These are phyloP conservation scores for Heteromurus nitidus DNA, from an alignment of 2,888 invertebrate genomes.

Conservation along the genomic window DNA sequence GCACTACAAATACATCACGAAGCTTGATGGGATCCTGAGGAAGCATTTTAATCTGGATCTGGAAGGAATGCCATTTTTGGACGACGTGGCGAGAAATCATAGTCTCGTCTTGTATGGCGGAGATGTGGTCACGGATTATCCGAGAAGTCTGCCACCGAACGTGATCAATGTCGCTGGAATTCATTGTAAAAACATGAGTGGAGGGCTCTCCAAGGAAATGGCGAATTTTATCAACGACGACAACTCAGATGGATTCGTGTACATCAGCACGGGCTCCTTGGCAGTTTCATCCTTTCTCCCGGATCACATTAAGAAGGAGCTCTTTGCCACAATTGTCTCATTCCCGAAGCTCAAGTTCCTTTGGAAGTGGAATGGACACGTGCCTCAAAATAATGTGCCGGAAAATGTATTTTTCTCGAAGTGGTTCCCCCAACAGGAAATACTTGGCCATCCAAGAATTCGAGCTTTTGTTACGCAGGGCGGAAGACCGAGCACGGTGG, in stretches of 20 bases:
- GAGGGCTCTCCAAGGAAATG: conserved; percentile 45
- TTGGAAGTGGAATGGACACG: conserved; percentile 72
- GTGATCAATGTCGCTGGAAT: conserved; percentile 21
- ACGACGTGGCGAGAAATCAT: conserved; percentile 1
- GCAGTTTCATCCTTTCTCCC: conserved; percentile 31
- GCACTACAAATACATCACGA: background rate
- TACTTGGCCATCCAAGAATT: conserved; percentile 67
- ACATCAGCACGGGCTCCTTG: conserved; percentile 66
- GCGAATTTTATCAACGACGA: conserved; percentile 17
- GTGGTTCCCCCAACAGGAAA: conserved; percentile 73
- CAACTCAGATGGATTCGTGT: conserved; percentile 64
- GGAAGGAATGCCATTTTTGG: background rate
- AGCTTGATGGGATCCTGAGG: background rate
- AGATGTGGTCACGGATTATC: conserved; percentile 19
- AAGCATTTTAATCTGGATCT: background rate
- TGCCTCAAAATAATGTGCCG: conserved; percentile 56
- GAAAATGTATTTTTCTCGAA: conserved; percentile 67
- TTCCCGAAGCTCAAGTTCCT: conserved; percentile 64
- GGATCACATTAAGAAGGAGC: conserved; percentile 38
- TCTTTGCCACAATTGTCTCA: conserved; percentile 50
- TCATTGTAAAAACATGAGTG: background rate
- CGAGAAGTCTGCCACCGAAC: background rate
- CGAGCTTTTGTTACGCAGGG: conserved; percentile 59
- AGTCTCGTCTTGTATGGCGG: background rate
- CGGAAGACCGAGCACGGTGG: conserved; percentile 54